Evolutionary conservation across 1,140 invertebrate genomes (phyloP), one percentile per base, ranked within the genome.

Genomic region (Dysdera silvatica): DNA sequence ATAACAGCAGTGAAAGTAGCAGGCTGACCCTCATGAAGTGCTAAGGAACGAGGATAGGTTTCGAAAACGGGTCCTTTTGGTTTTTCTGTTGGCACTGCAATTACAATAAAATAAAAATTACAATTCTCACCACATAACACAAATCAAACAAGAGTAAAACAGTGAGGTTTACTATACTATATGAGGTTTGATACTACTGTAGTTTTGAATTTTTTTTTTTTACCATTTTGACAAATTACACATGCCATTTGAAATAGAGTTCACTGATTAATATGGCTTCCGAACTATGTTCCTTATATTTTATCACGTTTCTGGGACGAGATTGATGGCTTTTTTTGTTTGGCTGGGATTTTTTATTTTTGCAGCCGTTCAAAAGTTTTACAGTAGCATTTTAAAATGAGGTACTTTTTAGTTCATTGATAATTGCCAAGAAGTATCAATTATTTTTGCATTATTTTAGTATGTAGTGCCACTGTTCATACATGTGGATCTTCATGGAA

Each of bases 1-100:
- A 88, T 82, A 77, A 86, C 84, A 74, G 89, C 86, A 63, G 80
- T 82, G 78, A 96, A 93, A 63, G 81, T 83, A 47, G 87, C 86
- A 32, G 83, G 81, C 77, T 91, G 88, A 66, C 86, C 87, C 75
- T 89, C 85, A 66, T 82, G 81, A 61, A 94, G 82, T 64, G 90
- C 94, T 73, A 84, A 82, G 65, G 93, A 96, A 69, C 83, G 80
- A 61, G 95, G 93, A 85, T 93, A 96, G 80, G 84, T 86, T 75
- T 82, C 82, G 81, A 94, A 93, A 71, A 85, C 82, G 68, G 91
- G 90, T 71, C 83, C 84, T 72, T 87, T 86, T 23, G 84, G 80
- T 72, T 88, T 84, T 78, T 95, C 91, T 61, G 87, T 90, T 28
- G 91, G 87, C 69, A 94, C 83, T 90, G 16, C n/a, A 43, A 58